Base-by-base conservation (phyloP, 2,888 invertebrate species). In the Baccha elongata region DNA sequence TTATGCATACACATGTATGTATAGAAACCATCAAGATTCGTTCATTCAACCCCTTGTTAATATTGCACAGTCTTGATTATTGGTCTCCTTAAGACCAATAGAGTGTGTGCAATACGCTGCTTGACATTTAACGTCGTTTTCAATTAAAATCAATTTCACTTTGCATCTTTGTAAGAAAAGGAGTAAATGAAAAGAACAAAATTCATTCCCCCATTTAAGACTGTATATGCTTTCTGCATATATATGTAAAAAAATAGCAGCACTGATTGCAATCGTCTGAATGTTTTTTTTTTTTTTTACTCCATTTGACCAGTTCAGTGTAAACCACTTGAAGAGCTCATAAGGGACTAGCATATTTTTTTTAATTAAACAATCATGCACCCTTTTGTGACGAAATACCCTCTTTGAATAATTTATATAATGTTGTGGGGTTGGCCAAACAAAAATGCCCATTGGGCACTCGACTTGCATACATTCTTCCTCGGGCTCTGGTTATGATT, bases 101-200 rank as follows among this genome's bases (percentile, higher is more conserved):
- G 11, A 13, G 26, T 17, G 19, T 29, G 11, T 35, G 7, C 6
- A 6, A 17, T 68, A 58, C 52, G 46, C 65, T 71, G 71, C 76
- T 81, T 81, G 81, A 75, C 81, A 76, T 81, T 81, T 81, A 81
- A 71, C 81, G 71, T 81, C 65, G 64, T 29, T 65, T 76, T 81
- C 76, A 81, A 81, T 81, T 81, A 60, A 81, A 71, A 71, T 76
- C 81, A 76, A 76, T 80, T 81, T 58, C 48, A 69, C 71, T 69
- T 60, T 46, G 50, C 69, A 50, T 55, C 52, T 17, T 53, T 19
- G 2, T 5, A 13, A 52, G 1, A 48, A 55, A 48, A 60, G n/a
- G n/a, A 29, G 8, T 32, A 48, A 32, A 35, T 5, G 13, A 10
- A 23, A 42, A 21, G 10, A 53, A 26, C 50, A 29, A 62, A 52